phyloP scores from a whole-genome alignment of 2,797 vertebrate genomes.

The Lagocephalus sceleratus region DNA sequence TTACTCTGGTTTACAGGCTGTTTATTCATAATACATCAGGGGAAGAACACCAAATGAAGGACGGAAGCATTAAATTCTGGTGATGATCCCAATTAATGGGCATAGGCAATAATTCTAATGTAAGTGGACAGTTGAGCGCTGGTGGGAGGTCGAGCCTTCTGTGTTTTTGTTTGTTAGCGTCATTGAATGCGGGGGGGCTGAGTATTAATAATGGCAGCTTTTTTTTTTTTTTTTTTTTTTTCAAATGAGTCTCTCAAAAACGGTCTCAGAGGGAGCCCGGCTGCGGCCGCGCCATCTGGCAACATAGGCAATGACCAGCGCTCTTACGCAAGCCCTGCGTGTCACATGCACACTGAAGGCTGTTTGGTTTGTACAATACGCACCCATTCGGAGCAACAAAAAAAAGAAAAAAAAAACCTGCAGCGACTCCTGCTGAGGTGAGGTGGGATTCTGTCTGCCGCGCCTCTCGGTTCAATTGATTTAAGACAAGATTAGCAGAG shows the following conservation, averaged over 20 bases:
- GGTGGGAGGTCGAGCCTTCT: too few relatives aligned
- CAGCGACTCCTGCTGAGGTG: not conserved
- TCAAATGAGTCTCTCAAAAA: conserved; percentile 42
- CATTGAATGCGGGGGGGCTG: conserved; percentile 6
- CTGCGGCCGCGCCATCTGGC: conserved; percentile 57
- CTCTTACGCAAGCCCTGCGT: conserved; percentile 11
- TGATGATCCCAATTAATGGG: too few relatives aligned
- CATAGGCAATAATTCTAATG: too few relatives aligned
- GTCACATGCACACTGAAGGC: conserved; percentile 13
- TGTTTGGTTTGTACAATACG: not conserved
- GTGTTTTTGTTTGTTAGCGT: not conserved
- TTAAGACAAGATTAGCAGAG: conserved; percentile 15
- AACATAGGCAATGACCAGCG: conserved; percentile 36
- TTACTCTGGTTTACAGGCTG: too few relatives aligned
- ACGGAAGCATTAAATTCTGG: too few relatives aligned
- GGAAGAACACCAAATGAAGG: too few relatives aligned
- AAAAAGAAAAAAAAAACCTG: not conserved
- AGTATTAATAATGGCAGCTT: conserved; percentile 13
- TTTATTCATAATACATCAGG: too few relatives aligned
- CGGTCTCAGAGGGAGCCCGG: conserved; percentile 40
- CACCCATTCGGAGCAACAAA: not conserved
- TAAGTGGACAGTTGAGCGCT: too few relatives aligned
- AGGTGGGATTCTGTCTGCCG: too few relatives aligned
- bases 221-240: conserved; percentile 30
- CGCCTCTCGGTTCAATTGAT: conserved; percentile 9